Percentiles rank a stretch among this genome's conserved stretches.
phyloP scores from a whole-genome alignment of 2,888 invertebrate genomes.

The Drosophila demipolita region DNA sequence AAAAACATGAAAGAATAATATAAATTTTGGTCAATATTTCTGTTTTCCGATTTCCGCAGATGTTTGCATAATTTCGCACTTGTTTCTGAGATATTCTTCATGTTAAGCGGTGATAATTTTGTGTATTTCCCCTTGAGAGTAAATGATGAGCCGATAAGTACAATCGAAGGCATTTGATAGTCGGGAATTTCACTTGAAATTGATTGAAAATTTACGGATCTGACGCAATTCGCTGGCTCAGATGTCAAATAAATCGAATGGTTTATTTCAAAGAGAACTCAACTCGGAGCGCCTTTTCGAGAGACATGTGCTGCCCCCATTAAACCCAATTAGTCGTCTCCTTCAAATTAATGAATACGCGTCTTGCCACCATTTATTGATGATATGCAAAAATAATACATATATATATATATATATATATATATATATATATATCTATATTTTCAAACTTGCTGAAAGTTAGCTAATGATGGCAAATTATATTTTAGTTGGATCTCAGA shows the following conservation, averaged over 20 bases:
- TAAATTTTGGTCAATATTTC: conserved; percentile 32
- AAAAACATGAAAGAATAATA: conserved; percentile 31
- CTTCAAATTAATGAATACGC: conserved; percentile 26
- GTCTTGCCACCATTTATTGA: conserved; percentile 25
- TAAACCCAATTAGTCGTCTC: conserved; percentile 56
- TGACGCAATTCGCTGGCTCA: conserved; percentile 22
- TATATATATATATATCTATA: conserved; percentile 22
- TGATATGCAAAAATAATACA: conserved; percentile 19
- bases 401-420: conserved; percentile 7
- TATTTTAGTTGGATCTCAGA: conserved; percentile 42
- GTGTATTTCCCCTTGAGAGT: conserved; percentile 8
- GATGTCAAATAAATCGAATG: conserved; percentile 50
- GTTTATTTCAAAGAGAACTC: conserved; percentile 24
- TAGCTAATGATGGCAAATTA: conserved; percentile 49
- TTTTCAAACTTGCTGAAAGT: conserved; percentile 20
- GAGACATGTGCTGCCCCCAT: conserved; percentile 54
- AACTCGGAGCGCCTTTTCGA: conserved; percentile 4
- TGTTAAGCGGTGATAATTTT: conserved; percentile 43
- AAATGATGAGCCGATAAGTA: conserved; percentile 19
- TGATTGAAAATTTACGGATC: conserved; percentile 22
- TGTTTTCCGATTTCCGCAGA: conserved; percentile 23
- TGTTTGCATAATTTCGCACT: conserved; percentile 67
- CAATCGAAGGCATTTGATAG: conserved; percentile 4
- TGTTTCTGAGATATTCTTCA: conserved; percentile 19
- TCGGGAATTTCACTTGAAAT: background rate